Evolutionary conservation across 2,797 vertebrate species (phyloP).

Genomic region (Sebastes diploproa): DNA sequence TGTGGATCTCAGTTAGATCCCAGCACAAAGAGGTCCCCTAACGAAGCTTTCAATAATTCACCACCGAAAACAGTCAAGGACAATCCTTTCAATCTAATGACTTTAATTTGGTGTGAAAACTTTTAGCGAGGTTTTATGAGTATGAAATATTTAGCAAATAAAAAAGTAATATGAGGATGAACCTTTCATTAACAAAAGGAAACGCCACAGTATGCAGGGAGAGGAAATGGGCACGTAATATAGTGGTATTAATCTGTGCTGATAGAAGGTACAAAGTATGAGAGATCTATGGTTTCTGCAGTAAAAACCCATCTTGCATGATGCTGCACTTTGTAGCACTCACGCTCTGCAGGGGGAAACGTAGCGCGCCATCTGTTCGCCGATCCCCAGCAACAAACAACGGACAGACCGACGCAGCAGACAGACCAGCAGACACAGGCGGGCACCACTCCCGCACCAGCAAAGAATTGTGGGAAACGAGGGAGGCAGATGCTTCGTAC

Average conservation of each 20-base stretch:
- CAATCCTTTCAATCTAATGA: conserved; percentile 13
- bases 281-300: conserved; percentile 44
- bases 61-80: conserved; percentile 34
- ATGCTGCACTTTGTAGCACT: conserved; percentile 69
- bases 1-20: neutral
- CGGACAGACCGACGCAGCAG: conserved; percentile 46
- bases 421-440: conserved; percentile 55
- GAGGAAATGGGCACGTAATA: neutral
- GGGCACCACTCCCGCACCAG: conserved; percentile 48
- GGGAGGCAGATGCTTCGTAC: conserved; percentile 36
- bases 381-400: conserved; percentile 66
- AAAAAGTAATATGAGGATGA: neutral
- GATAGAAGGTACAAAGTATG: neutral
- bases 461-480: conserved; percentile 58
- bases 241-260: neutral
- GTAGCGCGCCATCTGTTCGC: conserved; percentile 75
- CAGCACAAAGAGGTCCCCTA: conserved; percentile 30
- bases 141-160: conserved; percentile 17
- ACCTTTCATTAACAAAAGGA: neutral
- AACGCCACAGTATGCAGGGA: neutral
- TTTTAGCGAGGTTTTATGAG: neutral
- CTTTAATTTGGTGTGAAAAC: conserved; percentile 14
- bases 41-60: conserved; percentile 25
- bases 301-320: conserved; percentile 60
- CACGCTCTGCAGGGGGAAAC: conserved; percentile 66